A percentile compares a stretch with the other conserved stretches of the same genome.
Evolutionary conservation across 2,113 vertebrate genomes (phyloP).

Genomic region (Hypocryptadius cinnamomeus): DNA sequence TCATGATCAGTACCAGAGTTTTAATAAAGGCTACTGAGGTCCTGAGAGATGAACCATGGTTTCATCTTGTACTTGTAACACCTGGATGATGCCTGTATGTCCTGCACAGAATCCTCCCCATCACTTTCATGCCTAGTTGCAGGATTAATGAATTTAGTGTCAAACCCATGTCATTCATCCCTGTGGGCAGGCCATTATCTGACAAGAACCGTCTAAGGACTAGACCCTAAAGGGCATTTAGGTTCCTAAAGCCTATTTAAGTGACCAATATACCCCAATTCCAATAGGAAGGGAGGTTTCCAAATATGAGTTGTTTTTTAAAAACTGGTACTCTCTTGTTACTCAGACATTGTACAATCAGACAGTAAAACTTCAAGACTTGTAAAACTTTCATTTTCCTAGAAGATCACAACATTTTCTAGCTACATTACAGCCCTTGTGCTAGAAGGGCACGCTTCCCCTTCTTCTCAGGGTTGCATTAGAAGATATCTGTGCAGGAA

Average conservation of each 20-base stretch:
- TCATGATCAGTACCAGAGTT: background rate
- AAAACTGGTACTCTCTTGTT: background rate
- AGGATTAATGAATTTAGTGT: background rate
- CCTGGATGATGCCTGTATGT: background rate
- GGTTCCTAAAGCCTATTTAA: background rate
- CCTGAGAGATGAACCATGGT: background rate
- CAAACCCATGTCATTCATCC: background rate
- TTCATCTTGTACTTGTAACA: background rate
- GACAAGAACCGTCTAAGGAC: background rate
- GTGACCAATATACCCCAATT: background rate
- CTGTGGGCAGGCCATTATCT: background rate
- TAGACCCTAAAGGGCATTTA: background rate
- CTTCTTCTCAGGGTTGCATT: background rate
- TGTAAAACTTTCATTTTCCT: background rate
- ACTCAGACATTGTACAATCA: background rate
- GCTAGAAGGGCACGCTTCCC: background rate
- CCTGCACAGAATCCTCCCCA: background rate
- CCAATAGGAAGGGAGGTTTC: background rate
- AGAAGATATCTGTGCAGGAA: background rate
- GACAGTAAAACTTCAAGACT: background rate
- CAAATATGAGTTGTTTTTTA: background rate
- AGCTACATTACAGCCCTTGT: background rate
- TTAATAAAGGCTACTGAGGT: background rate
- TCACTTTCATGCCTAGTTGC: background rate
- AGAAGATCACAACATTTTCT: background rate